A percentile compares a stretch with the other conserved stretches of the same genome.
Evolutionary conservation across 2,113 vertebrate genomes (phyloP).

Genomic region (Gorilla gorilla): DNA sequence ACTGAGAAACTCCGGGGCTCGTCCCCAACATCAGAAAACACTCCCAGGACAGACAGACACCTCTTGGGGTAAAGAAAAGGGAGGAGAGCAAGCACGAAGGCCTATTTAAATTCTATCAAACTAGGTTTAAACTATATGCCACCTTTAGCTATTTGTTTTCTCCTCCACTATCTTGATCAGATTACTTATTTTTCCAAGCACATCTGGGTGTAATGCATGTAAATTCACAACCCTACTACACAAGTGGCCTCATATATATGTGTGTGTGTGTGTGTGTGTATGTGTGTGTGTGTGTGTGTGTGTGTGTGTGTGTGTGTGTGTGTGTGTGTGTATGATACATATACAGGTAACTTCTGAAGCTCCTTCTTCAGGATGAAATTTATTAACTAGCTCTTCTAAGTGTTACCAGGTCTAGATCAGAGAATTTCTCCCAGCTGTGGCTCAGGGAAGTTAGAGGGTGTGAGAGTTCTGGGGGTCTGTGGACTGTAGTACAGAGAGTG

Average conservation of each 20-base stretch:
- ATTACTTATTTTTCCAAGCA: background rate
- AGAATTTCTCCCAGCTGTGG: background rate
- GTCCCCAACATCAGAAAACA: background rate
- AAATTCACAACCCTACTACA: background rate
- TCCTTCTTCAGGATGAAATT: background rate
- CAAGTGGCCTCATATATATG: background rate
- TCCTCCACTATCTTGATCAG: background rate
- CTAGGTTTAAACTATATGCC: background rate
- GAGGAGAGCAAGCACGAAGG: background rate
- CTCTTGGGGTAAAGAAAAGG: background rate
- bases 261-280: no score
- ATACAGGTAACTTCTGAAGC: background rate
- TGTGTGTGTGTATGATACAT: rapidly evolving
- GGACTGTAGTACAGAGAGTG: background rate
- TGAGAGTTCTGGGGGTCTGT: background rate
- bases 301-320: no score
- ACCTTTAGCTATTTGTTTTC: background rate
- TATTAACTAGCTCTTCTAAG: background rate
- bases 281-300: background rate
- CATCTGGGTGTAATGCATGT: background rate
- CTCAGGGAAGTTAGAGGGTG: background rate
- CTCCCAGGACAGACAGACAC: background rate
- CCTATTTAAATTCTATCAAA: background rate
- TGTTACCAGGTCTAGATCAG: background rate
- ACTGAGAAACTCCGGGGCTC: background rate